phyloP scores from a whole-genome alignment of 2,797 vertebrate genomes.

The Diglossa cyanea region DNA sequence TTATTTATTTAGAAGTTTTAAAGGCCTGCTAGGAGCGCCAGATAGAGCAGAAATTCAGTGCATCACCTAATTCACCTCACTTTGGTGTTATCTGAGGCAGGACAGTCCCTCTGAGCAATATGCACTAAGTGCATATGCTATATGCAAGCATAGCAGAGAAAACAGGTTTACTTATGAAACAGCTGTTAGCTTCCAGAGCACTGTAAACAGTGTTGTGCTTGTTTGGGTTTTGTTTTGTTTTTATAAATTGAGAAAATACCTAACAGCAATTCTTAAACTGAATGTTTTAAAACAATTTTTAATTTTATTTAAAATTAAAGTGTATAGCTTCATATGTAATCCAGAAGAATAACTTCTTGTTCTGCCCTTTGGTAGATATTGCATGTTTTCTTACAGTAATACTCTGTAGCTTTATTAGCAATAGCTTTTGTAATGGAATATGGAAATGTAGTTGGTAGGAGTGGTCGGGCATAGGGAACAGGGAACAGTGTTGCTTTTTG shows the following conservation, averaged over 20 bases:
- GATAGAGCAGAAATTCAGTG: not conserved
- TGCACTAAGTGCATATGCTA: not conserved
- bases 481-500: conserved; percentile 15
- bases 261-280: not conserved
- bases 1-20: not conserved
- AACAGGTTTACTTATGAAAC: conserved; percentile 2
- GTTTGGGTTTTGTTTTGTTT: not conserved
- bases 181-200: not conserved
- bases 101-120: not conserved
- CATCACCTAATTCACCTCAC: not conserved
- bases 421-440: not conserved
- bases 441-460: conserved; percentile 23
- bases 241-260: not conserved
- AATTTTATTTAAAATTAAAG: not conserved
- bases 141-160: not conserved
- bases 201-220: not conserved
- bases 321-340: not conserved
- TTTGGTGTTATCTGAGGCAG: not conserved
- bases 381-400: not conserved
- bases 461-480: not conserved
- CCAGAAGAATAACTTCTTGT: not conserved
- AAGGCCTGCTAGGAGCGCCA: not conserved
- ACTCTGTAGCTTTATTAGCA: not conserved
- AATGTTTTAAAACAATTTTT: not conserved
- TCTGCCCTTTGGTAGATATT: not conserved